Base-by-base conservation (phyloP, 1,140 invertebrate species). In the Drosophila nigrodunni region DNA sequence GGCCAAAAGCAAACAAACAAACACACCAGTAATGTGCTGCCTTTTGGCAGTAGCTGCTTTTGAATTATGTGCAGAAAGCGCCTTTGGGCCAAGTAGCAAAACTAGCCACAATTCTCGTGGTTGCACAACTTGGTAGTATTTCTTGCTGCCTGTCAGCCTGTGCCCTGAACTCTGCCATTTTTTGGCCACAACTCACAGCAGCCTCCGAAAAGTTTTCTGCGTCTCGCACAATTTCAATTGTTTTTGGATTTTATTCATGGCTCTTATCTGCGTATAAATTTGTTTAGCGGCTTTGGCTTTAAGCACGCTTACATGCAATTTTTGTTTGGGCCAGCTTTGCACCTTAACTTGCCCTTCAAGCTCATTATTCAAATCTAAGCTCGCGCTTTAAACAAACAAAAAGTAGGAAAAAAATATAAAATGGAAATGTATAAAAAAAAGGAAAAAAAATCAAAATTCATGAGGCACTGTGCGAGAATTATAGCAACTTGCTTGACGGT, bases 301-400 rank as follows among this genome's bases (percentile, higher is more conserved):
- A 66, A 68, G 37, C 61, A 67, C 52, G 21, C 44, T 39, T 10
- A 46, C 69, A 47, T 43, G 62, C 68, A 60, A 68, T 78, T 81
- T 60, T 73, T 49, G 35, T 70, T 49, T 30, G 25, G 9, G 44
- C 68, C 59, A 71, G 62, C 54, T 67, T 49, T 46, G 61, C 81
- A 77, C 65, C 77, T 77, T 50, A 25, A 30, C 25, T 30, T 30
- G 25, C 25, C 25, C 70, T 64, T 57, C 30, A 21, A 62, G 15
- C 72, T 74, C 82, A 88, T 87, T 87, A 77, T 88, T 87, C 83
- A 87, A 87, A 80, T 74, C 69, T 82, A 88, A 87, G 82, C 68
- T 69, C 49, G 18, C 35, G 77, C 76, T 87, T 87, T 75, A 77
- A 71, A 49, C 34, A 52, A 49, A 30, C 30, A 3, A 30, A 54